Evolutionary conservation across 2,113 vertebrate species (phyloP).

Genomic region (Salvator merianae): DNA sequence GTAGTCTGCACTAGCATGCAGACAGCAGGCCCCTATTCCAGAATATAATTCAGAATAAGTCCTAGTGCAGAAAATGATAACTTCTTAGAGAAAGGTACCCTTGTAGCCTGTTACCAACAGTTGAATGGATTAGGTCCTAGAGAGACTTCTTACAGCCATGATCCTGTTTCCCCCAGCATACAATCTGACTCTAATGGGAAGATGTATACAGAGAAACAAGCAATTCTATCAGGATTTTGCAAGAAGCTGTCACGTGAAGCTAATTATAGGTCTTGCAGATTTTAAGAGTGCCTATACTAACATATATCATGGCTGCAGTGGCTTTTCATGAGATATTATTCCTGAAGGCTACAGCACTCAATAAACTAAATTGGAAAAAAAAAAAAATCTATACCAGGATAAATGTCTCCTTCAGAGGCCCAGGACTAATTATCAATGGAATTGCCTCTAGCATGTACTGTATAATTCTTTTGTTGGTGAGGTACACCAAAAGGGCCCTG

Average conservation of each 20-base stretch:
- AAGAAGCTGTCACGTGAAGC: slow-evolving; percentile 22
- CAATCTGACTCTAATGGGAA: background rate
- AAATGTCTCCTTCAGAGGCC: slow-evolving; percentile 37
- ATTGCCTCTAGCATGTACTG: slow-evolving; percentile 15
- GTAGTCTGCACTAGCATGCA: too few species aligned
- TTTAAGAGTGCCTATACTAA: slow-evolving; percentile 52
- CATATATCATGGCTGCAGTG: slow-evolving; percentile 27
- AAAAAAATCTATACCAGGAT: slow-evolving; percentile 34
- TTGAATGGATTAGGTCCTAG: too few species aligned
- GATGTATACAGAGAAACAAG: background rate
- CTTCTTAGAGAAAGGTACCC: too few species aligned
- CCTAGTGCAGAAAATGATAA: too few species aligned
- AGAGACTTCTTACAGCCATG: background rate
- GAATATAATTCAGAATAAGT: too few species aligned
- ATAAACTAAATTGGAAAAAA: slow-evolving; percentile 42
- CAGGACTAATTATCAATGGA: background rate
- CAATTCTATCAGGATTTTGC: slow-evolving; percentile 50
- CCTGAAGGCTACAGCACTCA: slow-evolving; percentile 52
- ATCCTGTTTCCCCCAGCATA: fast-evolving
- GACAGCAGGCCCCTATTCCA: too few species aligned
- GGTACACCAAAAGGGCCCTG: background rate
- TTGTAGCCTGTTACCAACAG: too few species aligned
- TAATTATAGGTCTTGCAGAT: slow-evolving; percentile 61
- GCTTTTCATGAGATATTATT: slow-evolving; percentile 47
- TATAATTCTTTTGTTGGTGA: background rate